A percentile compares a stretch with the other conserved stretches of the same genome.
Conservation (phyloP, 2,888 invertebrate genomes). For the Alsophila aescularia region DNA sequence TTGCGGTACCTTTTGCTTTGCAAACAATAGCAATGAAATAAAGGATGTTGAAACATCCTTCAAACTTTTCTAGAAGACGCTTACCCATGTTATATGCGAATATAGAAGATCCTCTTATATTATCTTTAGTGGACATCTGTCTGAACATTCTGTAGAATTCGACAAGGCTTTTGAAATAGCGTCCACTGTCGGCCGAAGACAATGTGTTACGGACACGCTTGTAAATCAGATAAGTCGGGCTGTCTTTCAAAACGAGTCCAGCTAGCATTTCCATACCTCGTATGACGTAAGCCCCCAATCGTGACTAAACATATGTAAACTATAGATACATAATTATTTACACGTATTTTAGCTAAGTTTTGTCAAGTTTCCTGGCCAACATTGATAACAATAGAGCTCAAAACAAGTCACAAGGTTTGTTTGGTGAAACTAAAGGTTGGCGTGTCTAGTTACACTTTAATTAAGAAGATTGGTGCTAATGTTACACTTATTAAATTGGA, state of each 20-base stretch:
- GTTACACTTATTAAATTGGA: not conserved
- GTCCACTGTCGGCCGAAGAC: slow-evolving; percentile 48
- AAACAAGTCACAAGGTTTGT: slow-evolving; percentile 18
- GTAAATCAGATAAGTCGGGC: slow-evolving; percentile 59
- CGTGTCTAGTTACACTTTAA: not conserved
- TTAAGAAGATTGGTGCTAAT: not conserved
- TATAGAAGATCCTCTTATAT: slow-evolving; percentile 6
- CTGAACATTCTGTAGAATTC: slow-evolving; percentile 36
- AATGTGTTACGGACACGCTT: slow-evolving; percentile 69
- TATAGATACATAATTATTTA: slow-evolving; percentile 44
- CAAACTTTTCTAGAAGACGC: slow-evolving; percentile 16
- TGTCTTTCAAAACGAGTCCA: slow-evolving; percentile 59
- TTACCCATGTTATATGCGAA: not conserved
- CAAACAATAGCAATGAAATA: slow-evolving; percentile 34
- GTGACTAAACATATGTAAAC: slow-evolving; percentile 49
- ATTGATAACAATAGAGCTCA: slow-evolving; percentile 13
- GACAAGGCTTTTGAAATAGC: slow-evolving; percentile 47
- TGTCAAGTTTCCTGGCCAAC: slow-evolving; percentile 52
- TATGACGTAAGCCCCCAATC: slow-evolving; percentile 59
- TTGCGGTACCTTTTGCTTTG: slow-evolving; percentile 23
- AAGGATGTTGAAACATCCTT: slow-evolving; percentile 37
- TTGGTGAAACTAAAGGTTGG: slow-evolving; percentile 33
- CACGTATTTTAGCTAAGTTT: slow-evolving; percentile 44
- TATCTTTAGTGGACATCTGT: slow-evolving; percentile 28
- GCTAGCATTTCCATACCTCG: slow-evolving; percentile 43